These are phyloP conservation scores for Melieria crassipennis DNA, from an alignment of 2,888 invertebrate species.

Conservation along the genomic window DNA sequence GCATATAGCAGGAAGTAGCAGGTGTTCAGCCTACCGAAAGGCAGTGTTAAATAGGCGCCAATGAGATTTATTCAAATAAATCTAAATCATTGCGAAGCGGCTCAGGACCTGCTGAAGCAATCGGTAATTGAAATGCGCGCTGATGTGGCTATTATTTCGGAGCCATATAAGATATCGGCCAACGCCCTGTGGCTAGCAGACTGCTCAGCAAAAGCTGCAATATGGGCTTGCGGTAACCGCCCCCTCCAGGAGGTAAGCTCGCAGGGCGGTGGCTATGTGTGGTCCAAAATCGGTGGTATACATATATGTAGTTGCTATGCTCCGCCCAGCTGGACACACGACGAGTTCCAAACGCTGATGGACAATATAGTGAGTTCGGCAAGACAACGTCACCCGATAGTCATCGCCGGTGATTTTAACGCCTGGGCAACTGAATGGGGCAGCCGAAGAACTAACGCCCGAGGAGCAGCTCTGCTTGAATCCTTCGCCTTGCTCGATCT, in stretches of 20 bases:
- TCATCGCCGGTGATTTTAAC: background rate
- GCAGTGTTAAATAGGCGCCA: background rate
- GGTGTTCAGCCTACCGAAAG: background rate
- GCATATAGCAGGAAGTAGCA: slow-evolving; percentile 6
- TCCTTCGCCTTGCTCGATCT: slow-evolving; percentile 5
- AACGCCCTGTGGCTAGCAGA: background rate
- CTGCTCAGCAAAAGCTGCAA: background rate
- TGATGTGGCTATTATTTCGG: background rate
- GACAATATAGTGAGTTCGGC: slow-evolving; percentile 2
- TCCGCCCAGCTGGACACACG: slow-evolving; percentile 15
- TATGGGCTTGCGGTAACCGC: slow-evolving; percentile 11
- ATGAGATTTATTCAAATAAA: background rate
- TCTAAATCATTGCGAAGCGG: background rate
- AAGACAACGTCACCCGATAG: background rate
- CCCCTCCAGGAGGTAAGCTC: background rate
- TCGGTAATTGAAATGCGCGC: background rate
- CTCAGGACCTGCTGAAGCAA: background rate
- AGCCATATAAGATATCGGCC: background rate
- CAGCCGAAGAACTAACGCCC: slow-evolving; percentile 4
- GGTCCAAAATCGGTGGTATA: background rate
- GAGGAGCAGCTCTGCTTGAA: slow-evolving; percentile 1
- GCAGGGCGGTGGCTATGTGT: background rate
- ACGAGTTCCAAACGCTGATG: slow-evolving; percentile 1
- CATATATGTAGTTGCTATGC: slow-evolving; percentile 18
- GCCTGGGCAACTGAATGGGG: slow-evolving; percentile 1